Conservation (phyloP, 2,113 vertebrate species). For the Coturnix japonica region DNA sequence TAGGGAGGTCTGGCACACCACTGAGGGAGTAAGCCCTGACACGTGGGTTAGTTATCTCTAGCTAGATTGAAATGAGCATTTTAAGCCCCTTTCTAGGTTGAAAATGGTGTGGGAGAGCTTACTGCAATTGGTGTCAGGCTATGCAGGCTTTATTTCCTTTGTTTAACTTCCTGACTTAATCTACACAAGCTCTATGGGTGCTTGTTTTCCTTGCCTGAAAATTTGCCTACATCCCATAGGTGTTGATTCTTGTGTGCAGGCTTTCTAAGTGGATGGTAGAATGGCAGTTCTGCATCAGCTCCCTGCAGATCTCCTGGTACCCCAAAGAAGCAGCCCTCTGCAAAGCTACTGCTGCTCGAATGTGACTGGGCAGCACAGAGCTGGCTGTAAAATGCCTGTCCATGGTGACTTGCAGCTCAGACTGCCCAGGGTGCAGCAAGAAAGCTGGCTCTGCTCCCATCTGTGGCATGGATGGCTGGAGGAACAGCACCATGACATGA, state of each 20-base stretch:
- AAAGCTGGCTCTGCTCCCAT: too few species aligned
- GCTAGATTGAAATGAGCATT: not conserved
- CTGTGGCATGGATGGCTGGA: too few species aligned
- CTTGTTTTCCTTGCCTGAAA: not conserved
- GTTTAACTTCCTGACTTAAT: not conserved
- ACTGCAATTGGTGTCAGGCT: not conserved
- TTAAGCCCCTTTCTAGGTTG: constrained; percentile 20
- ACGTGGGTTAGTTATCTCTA: not conserved
- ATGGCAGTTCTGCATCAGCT: too few species aligned
- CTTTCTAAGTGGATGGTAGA: not conserved
- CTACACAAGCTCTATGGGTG: accelerated
- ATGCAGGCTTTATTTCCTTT: not conserved
- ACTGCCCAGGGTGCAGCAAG: too few species aligned
- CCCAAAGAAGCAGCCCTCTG: not conserved
- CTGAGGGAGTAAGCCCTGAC: not conserved
- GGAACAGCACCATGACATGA: too few species aligned
- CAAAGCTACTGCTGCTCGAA: not conserved
- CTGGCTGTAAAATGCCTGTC: not conserved
- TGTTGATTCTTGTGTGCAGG: accelerated
- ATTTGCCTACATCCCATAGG: not conserved
- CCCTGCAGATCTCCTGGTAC: not conserved
- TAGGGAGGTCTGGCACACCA: accelerated
- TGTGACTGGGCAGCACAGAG: not conserved
- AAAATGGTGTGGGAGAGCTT: not conserved
- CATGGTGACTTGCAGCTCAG: too few species aligned